These are phyloP conservation scores for Columba janthina DNA, from an alignment of 2,113 vertebrate species.

Conservation along the genomic window DNA sequence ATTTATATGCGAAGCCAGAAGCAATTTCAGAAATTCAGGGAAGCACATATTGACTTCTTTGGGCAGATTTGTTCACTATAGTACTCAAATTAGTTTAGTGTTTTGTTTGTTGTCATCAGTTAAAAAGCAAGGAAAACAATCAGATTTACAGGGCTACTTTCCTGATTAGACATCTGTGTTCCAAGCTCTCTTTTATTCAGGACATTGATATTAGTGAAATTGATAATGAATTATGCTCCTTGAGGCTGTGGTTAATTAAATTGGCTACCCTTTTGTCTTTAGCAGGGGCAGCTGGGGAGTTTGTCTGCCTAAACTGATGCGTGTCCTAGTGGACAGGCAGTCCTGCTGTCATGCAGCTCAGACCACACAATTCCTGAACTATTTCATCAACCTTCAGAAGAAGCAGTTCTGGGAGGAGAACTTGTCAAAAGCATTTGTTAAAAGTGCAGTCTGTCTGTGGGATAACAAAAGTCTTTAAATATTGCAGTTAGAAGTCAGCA, in stretches of 20 bases:
- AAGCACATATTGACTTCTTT: background rate
- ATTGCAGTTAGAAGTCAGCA: too few species aligned
- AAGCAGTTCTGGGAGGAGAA: background rate
- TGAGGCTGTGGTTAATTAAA: conserved; percentile 70
- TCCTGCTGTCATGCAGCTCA: conserved; percentile 33
- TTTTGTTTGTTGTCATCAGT: conserved; percentile 36
- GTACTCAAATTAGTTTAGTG: background rate
- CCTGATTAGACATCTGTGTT: conserved; percentile 34
- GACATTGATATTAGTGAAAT: conserved; percentile 39
- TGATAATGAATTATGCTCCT: conserved; percentile 69
- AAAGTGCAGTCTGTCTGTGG: background rate
- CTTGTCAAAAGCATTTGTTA: conserved; percentile 9
- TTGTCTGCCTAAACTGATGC: conserved; percentile 29
- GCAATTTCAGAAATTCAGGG: background rate
- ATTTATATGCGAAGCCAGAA: background rate
- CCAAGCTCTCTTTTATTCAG: conserved; percentile 12
- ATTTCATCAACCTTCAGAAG: background rate
- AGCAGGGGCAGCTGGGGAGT: conserved; percentile 28
- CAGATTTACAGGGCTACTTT: conserved; percentile 27
- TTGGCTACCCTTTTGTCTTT: conserved; percentile 62
- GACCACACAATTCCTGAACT: conserved; percentile 19
- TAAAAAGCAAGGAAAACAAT: conserved; percentile 51
- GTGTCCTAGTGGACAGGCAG: conserved; percentile 39
- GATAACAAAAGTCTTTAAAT: too few species aligned
- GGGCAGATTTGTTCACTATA: background rate